A percentile compares a stretch with the other conserved stretches of the same genome.
Conservation (phyloP, 2,113 vertebrate species). For the Bucco capensis region DNA sequence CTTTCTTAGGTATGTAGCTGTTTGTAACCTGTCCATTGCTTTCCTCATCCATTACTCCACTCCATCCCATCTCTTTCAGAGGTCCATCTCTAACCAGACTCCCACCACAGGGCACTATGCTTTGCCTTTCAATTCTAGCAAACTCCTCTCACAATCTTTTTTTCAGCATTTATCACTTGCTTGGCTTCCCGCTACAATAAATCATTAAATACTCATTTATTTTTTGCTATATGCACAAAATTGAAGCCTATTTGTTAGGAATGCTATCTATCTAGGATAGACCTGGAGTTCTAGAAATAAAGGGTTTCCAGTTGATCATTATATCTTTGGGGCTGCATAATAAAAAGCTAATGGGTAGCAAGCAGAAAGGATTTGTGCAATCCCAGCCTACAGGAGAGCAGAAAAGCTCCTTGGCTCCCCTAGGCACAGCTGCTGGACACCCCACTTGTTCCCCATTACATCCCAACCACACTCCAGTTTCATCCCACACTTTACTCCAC, state of each 20-base stretch:
- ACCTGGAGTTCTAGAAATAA: background rate
- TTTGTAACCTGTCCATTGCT: slow-evolving; percentile 42
- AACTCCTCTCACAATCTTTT: slow-evolving; percentile 29
- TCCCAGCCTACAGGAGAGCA: slow-evolving; percentile 15
- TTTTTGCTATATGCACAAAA: slow-evolving; percentile 50
- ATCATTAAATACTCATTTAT: slow-evolving; percentile 58
- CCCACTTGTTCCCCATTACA: slow-evolving; percentile 26
- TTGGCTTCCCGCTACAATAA: slow-evolving; percentile 33
- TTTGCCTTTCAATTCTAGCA: slow-evolving; percentile 51
- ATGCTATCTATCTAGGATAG: background rate
- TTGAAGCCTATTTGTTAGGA: slow-evolving; percentile 35
- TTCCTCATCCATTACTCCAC: slow-evolving; percentile 48
- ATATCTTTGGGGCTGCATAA: background rate
- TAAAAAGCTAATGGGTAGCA: background rate
- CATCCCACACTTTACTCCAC: slow-evolving; percentile 48
- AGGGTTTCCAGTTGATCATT: background rate
- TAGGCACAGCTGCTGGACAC: background rate
- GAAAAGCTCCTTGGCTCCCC: slow-evolving; percentile 9
- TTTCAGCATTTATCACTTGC: slow-evolving; percentile 52
- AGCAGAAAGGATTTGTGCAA: slow-evolving; percentile 45
- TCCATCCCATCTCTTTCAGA: slow-evolving; percentile 19
- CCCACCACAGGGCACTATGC: slow-evolving; percentile 31
- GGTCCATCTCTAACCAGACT: slow-evolving; percentile 39
- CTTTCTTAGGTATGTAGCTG: background rate
- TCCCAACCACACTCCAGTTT: slow-evolving; percentile 45